Evolutionary conservation across 2,797 vertebrate genomes (phyloP).

Genomic region (Bovichtus variegatus): DNA sequence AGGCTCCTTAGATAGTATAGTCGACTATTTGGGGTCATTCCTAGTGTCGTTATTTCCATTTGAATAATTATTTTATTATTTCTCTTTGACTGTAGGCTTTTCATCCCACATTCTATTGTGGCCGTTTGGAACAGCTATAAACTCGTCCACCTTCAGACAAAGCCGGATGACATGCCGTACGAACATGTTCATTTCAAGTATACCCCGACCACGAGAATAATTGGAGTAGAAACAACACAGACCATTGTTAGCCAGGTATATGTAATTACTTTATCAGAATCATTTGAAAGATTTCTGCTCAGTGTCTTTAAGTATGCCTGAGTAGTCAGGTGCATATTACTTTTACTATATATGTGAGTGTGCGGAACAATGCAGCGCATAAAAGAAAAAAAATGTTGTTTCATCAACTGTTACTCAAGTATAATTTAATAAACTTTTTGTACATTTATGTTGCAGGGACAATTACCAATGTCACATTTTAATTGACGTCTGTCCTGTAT

Average conservation of each 20-base stretch:
- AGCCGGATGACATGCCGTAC: not conserved
- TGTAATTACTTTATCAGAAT: not conserved
- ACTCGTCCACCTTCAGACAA: not conserved
- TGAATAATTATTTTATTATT: not conserved
- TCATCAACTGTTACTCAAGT: not conserved
- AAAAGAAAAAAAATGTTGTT: no score
- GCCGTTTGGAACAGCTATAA: not conserved
- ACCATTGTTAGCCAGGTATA: not conserved
- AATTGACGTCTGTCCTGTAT: not conserved
- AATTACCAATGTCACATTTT: not conserved
- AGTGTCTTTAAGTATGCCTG: not conserved
- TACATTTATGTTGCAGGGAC: not conserved
- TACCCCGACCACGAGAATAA: not conserved
- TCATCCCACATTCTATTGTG: not conserved
- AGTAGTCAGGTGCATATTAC: not conserved
- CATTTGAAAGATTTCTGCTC: not conserved
- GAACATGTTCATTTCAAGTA: not conserved
- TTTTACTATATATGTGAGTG: not conserved
- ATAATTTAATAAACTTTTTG: no score
- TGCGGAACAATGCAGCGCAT: not conserved
- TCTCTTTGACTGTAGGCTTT: not conserved
- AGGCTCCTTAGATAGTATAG: no score
- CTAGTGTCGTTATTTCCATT: not conserved
- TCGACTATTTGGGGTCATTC: no score
- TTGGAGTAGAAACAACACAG: not conserved